Base-by-base conservation (phyloP, 2,888 invertebrate species). In the Drosophila robusta region DNA sequence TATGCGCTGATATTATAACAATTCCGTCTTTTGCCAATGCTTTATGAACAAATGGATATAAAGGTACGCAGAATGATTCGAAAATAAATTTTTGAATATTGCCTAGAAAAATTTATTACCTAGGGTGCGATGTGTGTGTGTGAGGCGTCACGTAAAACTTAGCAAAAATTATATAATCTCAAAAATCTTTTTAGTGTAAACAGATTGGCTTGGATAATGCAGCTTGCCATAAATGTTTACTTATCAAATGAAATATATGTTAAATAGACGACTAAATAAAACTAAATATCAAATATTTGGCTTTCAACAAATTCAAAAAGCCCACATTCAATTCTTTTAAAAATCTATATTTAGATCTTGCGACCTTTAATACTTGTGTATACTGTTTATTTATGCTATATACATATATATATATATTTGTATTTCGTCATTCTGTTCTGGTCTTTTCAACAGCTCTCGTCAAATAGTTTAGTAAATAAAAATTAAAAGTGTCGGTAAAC, bases 331-430 rank as follows among this genome's bases (percentile, higher is more conserved):
- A 32, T 34, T 24, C 9, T 22, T 36, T 1, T 32, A n/a, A 47
- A 55, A 29, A 24, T n/a, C 47, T 74, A 74, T 58, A 32, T 67
- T 58, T 75, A 75, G 70, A 52, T 39, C 12, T 34, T 26, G 44
- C 29, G 63, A 62, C 26, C 34, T 45, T 51, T 47, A 44, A 42
- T 46, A 38, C 29, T 36, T 24, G 36, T 7, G 46, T 50, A 41
- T 42, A 12, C n/a, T 16, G 8, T 16, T 36, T 55, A 42, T 58
- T 42, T 45, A 18, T 42, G 22, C 52, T 54, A 54, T 42, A 42
- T 54, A 34, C 41, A 22, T 5, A 34, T 14, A n/a, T 5, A 34
- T 14, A n/a, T 22, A 51, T 18, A 57, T 51, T 39, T 16, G 39
- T 47, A 36, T 45, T 50, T 22, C 44, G 38, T 55, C 66, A 60